phyloP scores from a whole-genome alignment of 2,797 vertebrate genomes.

The Propithecus perrieri region DNA sequence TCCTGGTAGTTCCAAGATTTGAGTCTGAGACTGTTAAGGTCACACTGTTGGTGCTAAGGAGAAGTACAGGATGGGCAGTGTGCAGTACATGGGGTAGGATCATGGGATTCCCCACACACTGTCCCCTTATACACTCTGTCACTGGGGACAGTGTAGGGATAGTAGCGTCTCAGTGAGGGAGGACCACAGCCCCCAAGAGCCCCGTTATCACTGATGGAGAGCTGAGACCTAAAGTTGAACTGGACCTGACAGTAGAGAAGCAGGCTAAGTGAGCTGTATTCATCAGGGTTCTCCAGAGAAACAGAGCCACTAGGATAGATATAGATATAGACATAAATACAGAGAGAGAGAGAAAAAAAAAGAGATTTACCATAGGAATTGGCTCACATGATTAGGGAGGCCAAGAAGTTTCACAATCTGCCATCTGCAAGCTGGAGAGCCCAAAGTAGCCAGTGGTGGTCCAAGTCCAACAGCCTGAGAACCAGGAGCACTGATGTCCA shows the following conservation, averaged over 20 bases:
- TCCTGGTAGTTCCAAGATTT: neutral
- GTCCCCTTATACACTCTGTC: neutral
- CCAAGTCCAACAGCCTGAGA: neutral
- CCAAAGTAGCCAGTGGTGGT: neutral
- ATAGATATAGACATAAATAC: neutral
- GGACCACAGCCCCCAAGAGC: neutral
- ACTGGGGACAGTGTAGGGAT: neutral
- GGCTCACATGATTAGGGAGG: neutral
- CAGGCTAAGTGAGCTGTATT: neutral
- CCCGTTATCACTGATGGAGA: neutral
- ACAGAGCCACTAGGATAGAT: neutral
- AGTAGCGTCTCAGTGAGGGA: neutral
- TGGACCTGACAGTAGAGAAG: neutral
- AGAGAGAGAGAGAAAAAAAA: neutral
- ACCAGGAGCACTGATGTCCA: neutral
- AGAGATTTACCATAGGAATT: neutral
- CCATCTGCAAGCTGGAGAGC: neutral
- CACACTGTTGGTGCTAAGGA: neutral
- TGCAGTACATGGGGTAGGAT: fast-evolving
- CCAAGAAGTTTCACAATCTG: neutral
- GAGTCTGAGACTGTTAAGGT: neutral
- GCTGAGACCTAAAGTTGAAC: neutral
- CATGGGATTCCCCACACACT: neutral
- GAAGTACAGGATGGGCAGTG: neutral
- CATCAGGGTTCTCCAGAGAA: neutral